Evolutionary conservation across 2,888 invertebrate species (phyloP), one percentile per base, ranked within the genome.

Genomic region (Mythimna lalbum): DNA sequence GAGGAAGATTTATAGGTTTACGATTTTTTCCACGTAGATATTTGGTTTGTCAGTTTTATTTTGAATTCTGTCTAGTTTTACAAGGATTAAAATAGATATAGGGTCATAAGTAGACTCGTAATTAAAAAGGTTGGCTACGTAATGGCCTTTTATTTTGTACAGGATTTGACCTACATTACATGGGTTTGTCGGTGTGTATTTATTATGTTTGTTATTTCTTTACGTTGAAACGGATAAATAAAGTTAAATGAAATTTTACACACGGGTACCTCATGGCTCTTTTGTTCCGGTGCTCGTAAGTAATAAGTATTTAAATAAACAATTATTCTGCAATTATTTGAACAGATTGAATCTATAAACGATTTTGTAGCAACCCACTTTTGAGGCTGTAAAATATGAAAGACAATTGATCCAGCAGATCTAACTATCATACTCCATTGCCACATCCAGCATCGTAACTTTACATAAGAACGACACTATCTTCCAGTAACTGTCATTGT

Each of bases 391-490:
- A 63, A 78, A 78, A 72, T 72, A 63, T 60, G 52, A 81, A 78
- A 71, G 57, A n/a, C 55, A 61, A 6, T 50, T 17, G 49, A 76
- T 76, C 57, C 12, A 31, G 19, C 47, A 39, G 56, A 62, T 69
- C 36, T 57, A 36, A 52, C 56, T 47, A 66, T 65, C 49, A 47
- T 56, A 63, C 49, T 49, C 53, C n/a, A 57, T 72, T 78, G 65
- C 78, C 64, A 43, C 43, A 64, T 56, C 27, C 55, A 73, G 52
- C 56, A 50, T 73, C 76, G 57, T 80, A 69, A 80, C 66, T 75
- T 78, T 78, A 68, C 68, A 73, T 79, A 68, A 82, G 47, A 78
- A 52, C 43, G 78, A 77, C 73, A 83, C 50, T 70, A 82, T 80
- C 71, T 69, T 31, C 57, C 55, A 67, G 57, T 55, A 31, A 56